Percentiles rank a stretch among this genome's conserved stretches.
Evolutionary conservation across 1,140 invertebrate genomes (phyloP).

Genomic region (Aphis gossypii): DNA sequence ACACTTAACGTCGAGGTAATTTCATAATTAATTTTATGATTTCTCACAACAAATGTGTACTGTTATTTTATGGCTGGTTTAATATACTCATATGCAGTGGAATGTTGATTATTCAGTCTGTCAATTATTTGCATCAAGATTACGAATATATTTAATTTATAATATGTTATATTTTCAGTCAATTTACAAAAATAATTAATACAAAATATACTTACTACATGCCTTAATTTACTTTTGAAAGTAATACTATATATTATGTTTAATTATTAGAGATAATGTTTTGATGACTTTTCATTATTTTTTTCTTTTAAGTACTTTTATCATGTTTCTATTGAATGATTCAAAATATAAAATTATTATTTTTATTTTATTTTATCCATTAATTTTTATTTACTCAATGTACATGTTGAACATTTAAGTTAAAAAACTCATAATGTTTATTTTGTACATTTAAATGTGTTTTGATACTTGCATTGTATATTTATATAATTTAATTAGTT

Average conservation of each 20-base stretch:
- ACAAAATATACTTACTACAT: background rate
- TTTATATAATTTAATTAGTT: background rate
- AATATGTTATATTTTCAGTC: background rate
- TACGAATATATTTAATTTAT: background rate
- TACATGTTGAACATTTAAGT: no score
- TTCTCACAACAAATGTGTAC: background rate
- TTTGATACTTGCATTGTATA: background rate
- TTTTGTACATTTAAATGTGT: background rate
- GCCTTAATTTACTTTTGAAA: background rate
- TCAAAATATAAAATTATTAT: background rate
- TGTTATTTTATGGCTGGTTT: slow-evolving; percentile 12
- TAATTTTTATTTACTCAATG: background rate
- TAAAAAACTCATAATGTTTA: no score
- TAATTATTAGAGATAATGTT: background rate
- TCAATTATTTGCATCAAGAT: background rate
- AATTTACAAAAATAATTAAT: background rate
- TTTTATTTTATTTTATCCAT: background rate
- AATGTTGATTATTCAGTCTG: background rate
- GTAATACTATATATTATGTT: background rate
- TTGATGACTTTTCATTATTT: background rate
- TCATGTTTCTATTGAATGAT: background rate
- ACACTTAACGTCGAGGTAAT: slow-evolving; percentile 34
- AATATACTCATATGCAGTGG: background rate
- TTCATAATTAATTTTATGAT: slow-evolving; percentile 39
- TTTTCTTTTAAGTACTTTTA: background rate